Evolutionary conservation across 64 coral and sea anemone genomes (phyloP), one percentile per base, ranked within the genome.

Genomic region (Astreopora myriophthalma): DNA sequence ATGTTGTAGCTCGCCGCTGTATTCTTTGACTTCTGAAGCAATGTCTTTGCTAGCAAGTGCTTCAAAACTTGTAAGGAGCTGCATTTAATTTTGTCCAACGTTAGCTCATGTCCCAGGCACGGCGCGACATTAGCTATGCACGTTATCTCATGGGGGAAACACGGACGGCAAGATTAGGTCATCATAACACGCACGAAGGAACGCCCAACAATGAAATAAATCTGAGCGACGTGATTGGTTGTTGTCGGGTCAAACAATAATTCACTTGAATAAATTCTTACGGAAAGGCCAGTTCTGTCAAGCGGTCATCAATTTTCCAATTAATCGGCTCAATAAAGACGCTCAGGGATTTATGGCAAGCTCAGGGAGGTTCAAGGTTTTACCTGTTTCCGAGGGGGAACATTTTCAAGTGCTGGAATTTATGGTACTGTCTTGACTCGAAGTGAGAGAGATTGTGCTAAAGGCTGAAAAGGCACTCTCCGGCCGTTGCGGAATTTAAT

Each of bases 91-190:
- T 34, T 64, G 61, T 83, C 79, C 79, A 64, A 25, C 4, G 79
- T 83, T 63, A 83, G 55, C 58, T 83, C 79, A 83, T 65, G 32
- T 83, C 79, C 79, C 20, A 83, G 57, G 79, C 33, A 83, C 79
- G 79, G 79, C 33, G 8, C 30, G 20, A 13, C 32, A 83, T 83
- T 34, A 83, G 32, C 8, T 83, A 83, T 83, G 79, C 55, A 63
- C 17, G 79, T 83, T 83, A 83, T 32, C 52, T 83, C 79, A 83
- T 83, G 33, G 23, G 8, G 79, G 34, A 83, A 60, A 60, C 79
- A 83, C 20, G 79, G 57, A 17, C 32, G 34, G 27, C 37, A 31
- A 25, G 52, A 83, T 83, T 30, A 83, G 31, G 33, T 83, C 79
- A 83, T 83, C 32, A 65, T 61, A 35, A 34, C 52, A 83, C 79